Evolutionary conservation across 2,888 invertebrate species (phyloP), one percentile per base, ranked within the genome.

Genomic region (Napeogenes inachia): DNA sequence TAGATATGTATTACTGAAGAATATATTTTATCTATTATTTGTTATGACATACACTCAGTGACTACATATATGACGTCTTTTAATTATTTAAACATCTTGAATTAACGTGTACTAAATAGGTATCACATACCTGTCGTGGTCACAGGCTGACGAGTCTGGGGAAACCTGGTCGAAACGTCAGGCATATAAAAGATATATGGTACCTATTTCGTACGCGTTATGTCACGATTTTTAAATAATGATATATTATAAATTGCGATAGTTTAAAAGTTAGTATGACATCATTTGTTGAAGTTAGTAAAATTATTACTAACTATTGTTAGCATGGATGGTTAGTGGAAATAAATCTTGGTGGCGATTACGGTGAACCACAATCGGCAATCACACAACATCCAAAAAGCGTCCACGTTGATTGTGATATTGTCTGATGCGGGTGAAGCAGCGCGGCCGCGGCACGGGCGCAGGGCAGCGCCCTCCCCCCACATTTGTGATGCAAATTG

Each of bases 381-480:
- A 89, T 89, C 85, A 88, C 80, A 82, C 79, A 75, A 78, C 83
- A 81, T 76, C 83, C 84, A 87, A 89, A 89, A 90, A 87, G 85
- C 89, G 84, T 84, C 84, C 82, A 80, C 83, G 89, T 85, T 89
- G 89, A 90, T 90, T 90, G 89, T 89, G 84, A 85, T 83, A 90
- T 90, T 90, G 90, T 90, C 83, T 84, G 82, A 72, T 76, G 75
- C 77, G 81, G 75, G 77, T 77, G 79, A 75, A 73, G 74, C 73
- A 73, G 76, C 74, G 74, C 72, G 70, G 50, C 50, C 30, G 30
- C 30, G 50, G n/a, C 21, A 21, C 71, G 72, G 74, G 71, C 72
- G 75, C 75, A 72, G 73, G 77, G 78, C 77, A 74, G 75, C 74
- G 70, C 64, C 80, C 75, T 73, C 82, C 85, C 78, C 82, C 84